Base-by-base conservation (phyloP, 2,113 vertebrate genomes). In the Halcyon senegalensis region DNA sequence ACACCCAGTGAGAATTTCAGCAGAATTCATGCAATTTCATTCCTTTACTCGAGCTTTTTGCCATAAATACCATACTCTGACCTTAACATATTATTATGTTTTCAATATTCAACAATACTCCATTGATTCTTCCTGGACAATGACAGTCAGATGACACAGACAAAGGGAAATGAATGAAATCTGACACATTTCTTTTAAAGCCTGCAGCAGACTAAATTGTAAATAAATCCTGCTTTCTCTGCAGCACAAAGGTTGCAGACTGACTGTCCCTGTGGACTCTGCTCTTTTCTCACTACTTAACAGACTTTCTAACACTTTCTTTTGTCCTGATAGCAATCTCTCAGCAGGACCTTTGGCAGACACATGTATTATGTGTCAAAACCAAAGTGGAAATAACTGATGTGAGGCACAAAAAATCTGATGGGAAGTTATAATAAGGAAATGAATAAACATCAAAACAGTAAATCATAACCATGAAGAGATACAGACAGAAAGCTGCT, bases 181-280 rank as follows among this genome's bases (percentile, higher is more conserved):
- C 75, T 44, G 92, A 92, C 90, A 94, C 88, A n/a, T 91, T 91
- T 84, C 84, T 83, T 94, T 95, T 33, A 46, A 94, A 95, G 88
- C 64, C 85, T 30, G 87, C 59, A 73, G 82, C 23, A 89, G 93
- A 80, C 90, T 90, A 87, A 84, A 87, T 46, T 56, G 69, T 81
- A 96, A 96, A 96, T 94, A 91, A 96, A 93, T 43, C 78, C 67
- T 35, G 67, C 81, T 91, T 89, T 91, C 80, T 93, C 74, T 73
- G 78, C 79, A 74, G 93, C 85, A 97, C 87, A 94, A 87, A 91
- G 90, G 94, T 94, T 87, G 90, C 87, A 96, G 94, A 79, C 95
- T 85, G 94, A 46, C 82, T 87, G 92, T 95, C 93, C 96, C 94
- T 17, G 27, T 3, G 68, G 93, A 88, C 80, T 37, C 95, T 15